These are phyloP conservation scores for Conops quadrifasciatus DNA, from an alignment of 2,888 invertebrate species.

Conservation along the genomic window DNA sequence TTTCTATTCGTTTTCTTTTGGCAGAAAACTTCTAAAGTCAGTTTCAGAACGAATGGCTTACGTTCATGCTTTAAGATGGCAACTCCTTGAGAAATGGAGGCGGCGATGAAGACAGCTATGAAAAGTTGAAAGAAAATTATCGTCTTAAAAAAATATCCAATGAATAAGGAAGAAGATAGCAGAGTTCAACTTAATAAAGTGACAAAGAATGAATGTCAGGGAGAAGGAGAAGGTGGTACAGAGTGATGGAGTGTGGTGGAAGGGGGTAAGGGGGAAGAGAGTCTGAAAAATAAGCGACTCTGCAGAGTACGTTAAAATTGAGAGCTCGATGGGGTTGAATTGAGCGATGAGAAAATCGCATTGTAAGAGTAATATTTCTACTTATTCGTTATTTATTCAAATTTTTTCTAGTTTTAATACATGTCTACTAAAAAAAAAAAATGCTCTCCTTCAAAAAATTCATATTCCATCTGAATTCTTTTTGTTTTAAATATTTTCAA, in stretches of 20 bases:
- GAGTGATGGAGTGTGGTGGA: background rate
- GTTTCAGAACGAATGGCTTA: constrained; percentile 16
- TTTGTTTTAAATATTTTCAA: too few species aligned
- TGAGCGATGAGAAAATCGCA: background rate
- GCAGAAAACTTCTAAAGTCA: constrained; percentile 29
- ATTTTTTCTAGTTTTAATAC: too few species aligned
- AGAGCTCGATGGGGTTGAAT: too few species aligned
- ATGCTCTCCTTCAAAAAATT: too few species aligned
- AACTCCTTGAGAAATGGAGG: constrained; percentile 2
- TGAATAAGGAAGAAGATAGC: background rate
- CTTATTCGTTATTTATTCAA: too few species aligned
- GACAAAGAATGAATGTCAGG: background rate
- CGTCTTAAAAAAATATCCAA: background rate
- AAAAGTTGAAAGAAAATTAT: constrained; percentile 4
- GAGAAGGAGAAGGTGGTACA: background rate
- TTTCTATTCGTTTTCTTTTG: constrained; percentile 20
- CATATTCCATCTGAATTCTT: too few species aligned
- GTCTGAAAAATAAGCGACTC: too few species aligned
- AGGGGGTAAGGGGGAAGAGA: background rate
- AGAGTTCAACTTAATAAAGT: constrained; percentile 22
- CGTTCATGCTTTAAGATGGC: constrained; percentile 23
- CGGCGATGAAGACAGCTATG: constrained; percentile 7
- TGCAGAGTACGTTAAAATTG: too few species aligned
- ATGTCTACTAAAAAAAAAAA: too few species aligned
- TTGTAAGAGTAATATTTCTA: too few species aligned